Base-by-base conservation (phyloP, 2,797 vertebrate species). In the Trachops cirrhosus region DNA sequence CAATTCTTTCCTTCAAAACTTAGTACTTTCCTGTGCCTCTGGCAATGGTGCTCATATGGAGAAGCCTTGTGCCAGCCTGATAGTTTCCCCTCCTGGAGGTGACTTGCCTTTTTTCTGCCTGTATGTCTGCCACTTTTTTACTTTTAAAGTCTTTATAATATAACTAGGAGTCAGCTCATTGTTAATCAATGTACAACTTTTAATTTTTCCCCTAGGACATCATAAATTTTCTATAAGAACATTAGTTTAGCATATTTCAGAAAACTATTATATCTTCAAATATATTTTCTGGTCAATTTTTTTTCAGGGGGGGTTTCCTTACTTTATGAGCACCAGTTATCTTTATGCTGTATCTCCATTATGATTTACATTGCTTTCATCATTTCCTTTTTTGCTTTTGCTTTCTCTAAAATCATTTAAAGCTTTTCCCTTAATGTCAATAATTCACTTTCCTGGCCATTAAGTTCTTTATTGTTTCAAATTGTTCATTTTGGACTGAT, bases 351-450 rank as follows among this genome's bases (percentile, higher is more conserved):
- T 18, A 52, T 18, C 19, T 29, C 15, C 7, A 7, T 71, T 64
- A 57, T 0, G 0, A 59, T 52, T 86, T 86, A 57, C 41, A 86
- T 15, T 86, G 34, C 32, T 52, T 84, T 54, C 32, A 80, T 18
- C 44, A 75, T 34, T 82, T 22, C 77, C 26, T 73, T 74, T 46
- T 70, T 83, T 59, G 29, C n/a, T 89, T 96, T 86, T 62, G 46
- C 34, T 79, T 94, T 94, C 52, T 68, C 73, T 83, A 80, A 6
- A 95, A 74, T 95, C 82, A 62, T 82, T 24, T 54, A 57, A 88
- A 70, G 37, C 9, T 57, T 92, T 93, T 9, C 15, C n/a, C 37
- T 64, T 80, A 84, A 84, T 21, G 52, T 39, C 24, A 80, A 12
- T 59, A 97, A 84, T 75, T 80, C 9, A 26, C 67, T 94, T 93